These are phyloP conservation scores for Hystrix brachyura DNA, from an alignment of 2,113 vertebrate genomes.

Conservation along the genomic window DNA sequence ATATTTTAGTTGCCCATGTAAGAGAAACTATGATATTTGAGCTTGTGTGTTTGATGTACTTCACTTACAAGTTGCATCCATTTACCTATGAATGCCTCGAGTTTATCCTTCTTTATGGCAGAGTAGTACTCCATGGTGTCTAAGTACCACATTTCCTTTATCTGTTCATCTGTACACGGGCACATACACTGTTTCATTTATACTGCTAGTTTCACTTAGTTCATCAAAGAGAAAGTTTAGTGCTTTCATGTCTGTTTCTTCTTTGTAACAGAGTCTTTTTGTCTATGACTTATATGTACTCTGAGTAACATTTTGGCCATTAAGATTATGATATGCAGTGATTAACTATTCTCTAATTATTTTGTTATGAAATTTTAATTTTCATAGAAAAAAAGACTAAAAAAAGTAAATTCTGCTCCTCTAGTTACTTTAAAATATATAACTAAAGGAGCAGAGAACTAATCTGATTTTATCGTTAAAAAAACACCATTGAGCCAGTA, in stretches of 20 bases:
- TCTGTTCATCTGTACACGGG: neutral
- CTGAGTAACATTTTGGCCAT: neutral
- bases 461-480: neutral
- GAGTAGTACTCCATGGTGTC: neutral
- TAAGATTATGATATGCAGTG: neutral
- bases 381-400: neutral
- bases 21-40: neutral
- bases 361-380: neutral
- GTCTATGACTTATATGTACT: neutral
- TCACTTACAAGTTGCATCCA: neutral
- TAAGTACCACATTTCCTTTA: neutral
- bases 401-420: neutral
- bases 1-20: neutral
- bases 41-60: neutral
- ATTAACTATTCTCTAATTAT: neutral
- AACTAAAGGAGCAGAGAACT: neutral
- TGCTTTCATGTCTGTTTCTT: neutral
- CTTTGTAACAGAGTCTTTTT: neutral
- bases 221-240: neutral
- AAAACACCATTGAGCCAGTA: neutral
- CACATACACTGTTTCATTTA: neutral
- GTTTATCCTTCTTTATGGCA: neutral
- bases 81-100: neutral
- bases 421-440: neutral
- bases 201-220: neutral